Base-by-base conservation (phyloP, 2,888 invertebrate genomes). In the Diarsia dahlii region DNA sequence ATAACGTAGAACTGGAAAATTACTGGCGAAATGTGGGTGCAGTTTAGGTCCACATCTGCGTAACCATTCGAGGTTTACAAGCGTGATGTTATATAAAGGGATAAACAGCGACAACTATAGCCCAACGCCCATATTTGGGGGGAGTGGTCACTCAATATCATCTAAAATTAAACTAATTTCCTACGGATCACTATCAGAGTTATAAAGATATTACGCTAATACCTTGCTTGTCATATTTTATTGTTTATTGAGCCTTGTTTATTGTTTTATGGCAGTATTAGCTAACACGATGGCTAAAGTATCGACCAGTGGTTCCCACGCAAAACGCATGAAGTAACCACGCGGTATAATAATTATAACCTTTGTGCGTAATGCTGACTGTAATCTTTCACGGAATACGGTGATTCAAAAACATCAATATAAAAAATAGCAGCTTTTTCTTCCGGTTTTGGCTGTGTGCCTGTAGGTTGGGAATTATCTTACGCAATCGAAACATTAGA, bases 191-290 rank as follows among this genome's bases (percentile, higher is more conserved):
- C 62, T 81, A 82, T 81, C 82, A 13, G 12, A 6, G 48, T 69
- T 50, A 13, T 81, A 78, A 74, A 81, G 54, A 80, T 80, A 80
- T 48, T 15, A 45, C 46, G 39, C 5, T 80, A 76, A 79, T 80
- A 64, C 50, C 3, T 34, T 0, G n/a, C 5, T 52, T 20, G 54
- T 81, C 23, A 23, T 39, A 45, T 66, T 82, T 81, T 62, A 66
- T 72, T 82, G 34, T 66, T 68, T 63, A 65, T 75, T 69, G 34
- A 80, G 3, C 68, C 28, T n/a, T n/a, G n/a, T n/a, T n/a, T n/a
- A n/a, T n/a, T 4, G 20, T 75, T 79, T 80, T 80, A 79, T 69
- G 20, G 12, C 39, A n/a, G 18, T 58, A 45, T 69, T 39, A 45
- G 20, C 23, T 28, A 52, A 28, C 46, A 68, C 18, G 50, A 18